Conservation (phyloP, 2,113 vertebrate genomes). For the Lycocorax pyrrhopterus region DNA sequence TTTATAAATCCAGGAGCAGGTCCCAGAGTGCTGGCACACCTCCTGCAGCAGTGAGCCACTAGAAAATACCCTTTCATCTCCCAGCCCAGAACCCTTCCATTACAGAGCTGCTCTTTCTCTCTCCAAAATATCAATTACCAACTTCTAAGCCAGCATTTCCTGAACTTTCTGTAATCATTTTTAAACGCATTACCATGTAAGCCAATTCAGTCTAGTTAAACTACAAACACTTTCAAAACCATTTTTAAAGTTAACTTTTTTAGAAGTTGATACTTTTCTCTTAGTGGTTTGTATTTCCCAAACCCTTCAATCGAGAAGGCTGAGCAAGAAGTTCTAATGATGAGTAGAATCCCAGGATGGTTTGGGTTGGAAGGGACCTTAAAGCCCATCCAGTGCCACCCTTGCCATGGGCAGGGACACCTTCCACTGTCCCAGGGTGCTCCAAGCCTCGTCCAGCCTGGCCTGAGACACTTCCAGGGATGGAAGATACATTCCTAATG, state of each 20-base stretch:
- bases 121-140: neutral
- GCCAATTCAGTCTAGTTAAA: neutral
- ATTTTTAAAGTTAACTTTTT: neutral
- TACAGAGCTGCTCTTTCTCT: neutral
- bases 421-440: neutral
- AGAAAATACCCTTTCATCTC: neutral
- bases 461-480: neutral
- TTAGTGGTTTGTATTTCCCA: neutral
- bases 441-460: rapidly evolving
- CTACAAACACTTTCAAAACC: neutral
- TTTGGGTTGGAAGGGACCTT: neutral
- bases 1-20: neutral
- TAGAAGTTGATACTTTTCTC: neutral
- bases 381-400: neutral
- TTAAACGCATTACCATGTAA: neutral
- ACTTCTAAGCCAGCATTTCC: neutral
- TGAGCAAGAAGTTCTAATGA: neutral
- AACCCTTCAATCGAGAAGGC: neutral
- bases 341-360: neutral
- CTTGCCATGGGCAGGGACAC: neutral
- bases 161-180: neutral
- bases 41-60: neutral
- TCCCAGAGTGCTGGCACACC: neutral
- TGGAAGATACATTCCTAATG: neutral
- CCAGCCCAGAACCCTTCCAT: neutral